phyloP scores from a whole-genome alignment of 2,797 vertebrate species.

The Epinephelus awoara region DNA sequence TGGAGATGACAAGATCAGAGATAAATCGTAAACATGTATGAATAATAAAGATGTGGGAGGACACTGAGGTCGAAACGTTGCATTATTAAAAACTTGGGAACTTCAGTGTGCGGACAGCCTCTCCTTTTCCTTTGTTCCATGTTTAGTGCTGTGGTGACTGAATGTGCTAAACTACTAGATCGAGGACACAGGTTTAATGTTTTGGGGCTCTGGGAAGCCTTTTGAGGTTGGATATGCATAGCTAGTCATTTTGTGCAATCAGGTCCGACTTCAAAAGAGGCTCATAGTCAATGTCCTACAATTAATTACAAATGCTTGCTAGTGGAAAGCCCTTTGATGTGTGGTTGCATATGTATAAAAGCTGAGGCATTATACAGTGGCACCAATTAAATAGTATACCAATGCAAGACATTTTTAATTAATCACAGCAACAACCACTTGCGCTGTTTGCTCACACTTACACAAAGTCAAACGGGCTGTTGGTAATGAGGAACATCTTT shows the following conservation, averaged over 20 bases:
- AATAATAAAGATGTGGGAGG: neutral
- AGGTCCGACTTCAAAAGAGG: conserved; percentile 42
- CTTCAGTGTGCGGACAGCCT: neutral
- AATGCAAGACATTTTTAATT: conserved; percentile 37
- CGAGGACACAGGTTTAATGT: conserved; percentile 22
- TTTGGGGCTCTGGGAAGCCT: conserved; percentile 26
- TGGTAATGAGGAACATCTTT: conserved; percentile 99
- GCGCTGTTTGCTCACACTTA: conserved; percentile 82
- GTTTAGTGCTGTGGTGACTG: conserved; percentile 17
- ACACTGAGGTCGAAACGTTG: neutral
- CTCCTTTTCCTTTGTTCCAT: neutral
- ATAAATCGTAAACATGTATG: neutral
- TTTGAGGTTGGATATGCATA: conserved; percentile 21
- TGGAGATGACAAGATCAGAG: neutral
- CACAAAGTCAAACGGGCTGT: conserved; percentile 99
- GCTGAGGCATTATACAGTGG: conserved; percentile 10
- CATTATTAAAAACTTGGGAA: neutral
- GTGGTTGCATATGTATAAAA: conserved; percentile 35
- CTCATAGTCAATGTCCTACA: conserved; percentile 29
- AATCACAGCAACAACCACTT: conserved; percentile 30
- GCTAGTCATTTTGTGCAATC: conserved; percentile 44
- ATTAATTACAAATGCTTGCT: conserved; percentile 29
- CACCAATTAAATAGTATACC: conserved; percentile 34
- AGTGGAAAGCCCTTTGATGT: conserved; percentile 20
- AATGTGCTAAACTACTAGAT: conserved; percentile 27